Percentiles rank a stretch among this genome's conserved stretches.
phyloP scores from a whole-genome alignment of 2,113 vertebrate species.

The Nanorana parkeri region DNA sequence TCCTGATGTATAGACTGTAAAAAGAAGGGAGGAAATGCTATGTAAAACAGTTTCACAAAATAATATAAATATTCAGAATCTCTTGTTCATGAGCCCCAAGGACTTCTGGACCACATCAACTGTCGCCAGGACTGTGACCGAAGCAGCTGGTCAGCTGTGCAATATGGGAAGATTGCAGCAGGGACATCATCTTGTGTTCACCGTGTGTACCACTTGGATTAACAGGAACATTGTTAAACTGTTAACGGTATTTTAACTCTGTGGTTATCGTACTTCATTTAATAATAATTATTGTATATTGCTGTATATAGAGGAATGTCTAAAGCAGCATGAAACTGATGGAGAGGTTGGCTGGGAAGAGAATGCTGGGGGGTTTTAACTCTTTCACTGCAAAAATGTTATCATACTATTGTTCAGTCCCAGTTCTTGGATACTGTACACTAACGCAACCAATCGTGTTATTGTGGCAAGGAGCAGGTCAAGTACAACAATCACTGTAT shows the following conservation, averaged over 20 bases:
- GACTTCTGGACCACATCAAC: neutral
- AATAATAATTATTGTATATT: constrained; percentile 55
- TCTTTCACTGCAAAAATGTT: constrained; percentile 27
- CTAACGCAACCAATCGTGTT: neutral
- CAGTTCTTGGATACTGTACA: neutral
- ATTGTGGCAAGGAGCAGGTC: neutral
- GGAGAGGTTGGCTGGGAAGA: neutral
- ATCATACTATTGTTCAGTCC: neutral
- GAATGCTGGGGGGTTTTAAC: constrained; percentile 1
- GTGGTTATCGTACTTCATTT: constrained; percentile 44
- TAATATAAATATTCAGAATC: constrained; percentile 15
- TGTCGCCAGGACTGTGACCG: neutral
- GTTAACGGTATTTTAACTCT: constrained; percentile 54
- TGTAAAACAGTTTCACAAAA: constrained; percentile 15
- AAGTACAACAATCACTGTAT: neutral
- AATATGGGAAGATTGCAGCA: neutral
- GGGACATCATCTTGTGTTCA: neutral
- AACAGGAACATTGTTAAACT: constrained; percentile 37
- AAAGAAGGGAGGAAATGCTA: neutral
- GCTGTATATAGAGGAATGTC: constrained; percentile 45
- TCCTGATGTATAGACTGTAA: constrained; percentile 21
- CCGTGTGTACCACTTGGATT: constrained; percentile 8
- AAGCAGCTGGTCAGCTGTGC: neutral
- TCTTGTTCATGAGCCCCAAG: constrained; percentile 4
- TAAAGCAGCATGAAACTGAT: constrained; percentile 14